These are phyloP conservation scores for Cerastoderma edule DNA, from an alignment of 2,888 invertebrate genomes.

Conservation along the genomic window DNA sequence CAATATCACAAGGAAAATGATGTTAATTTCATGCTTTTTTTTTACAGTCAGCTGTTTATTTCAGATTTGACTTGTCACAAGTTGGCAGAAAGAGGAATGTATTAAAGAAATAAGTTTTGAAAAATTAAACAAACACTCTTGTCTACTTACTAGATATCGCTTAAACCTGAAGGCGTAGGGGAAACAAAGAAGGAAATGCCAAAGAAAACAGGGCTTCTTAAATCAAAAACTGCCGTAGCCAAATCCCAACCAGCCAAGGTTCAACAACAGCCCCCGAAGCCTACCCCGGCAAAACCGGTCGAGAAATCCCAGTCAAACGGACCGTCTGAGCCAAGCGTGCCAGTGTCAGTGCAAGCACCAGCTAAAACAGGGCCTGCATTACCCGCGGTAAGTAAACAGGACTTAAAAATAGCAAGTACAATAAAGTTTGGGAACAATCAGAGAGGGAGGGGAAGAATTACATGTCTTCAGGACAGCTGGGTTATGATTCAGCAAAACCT, in stretches of 20 bases:
- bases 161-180: constrained; percentile 2
- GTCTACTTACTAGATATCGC: not conserved
- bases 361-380: constrained; percentile 62
- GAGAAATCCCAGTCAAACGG: constrained; percentile 10
- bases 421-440: too few relatives aligned
- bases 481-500: too few relatives aligned
- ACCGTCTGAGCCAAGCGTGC: not conserved
- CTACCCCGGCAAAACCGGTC: constrained; percentile 35
- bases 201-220: not conserved
- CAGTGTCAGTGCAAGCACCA: constrained; percentile 32
- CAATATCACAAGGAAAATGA: too few relatives aligned
- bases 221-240: not conserved
- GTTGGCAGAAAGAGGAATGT: too few relatives aligned
- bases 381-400: constrained; percentile 66
- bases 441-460: too few relatives aligned
- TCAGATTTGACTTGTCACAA: too few relatives aligned
- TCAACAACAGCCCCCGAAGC: constrained; percentile 6
- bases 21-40: too few relatives aligned
- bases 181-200: constrained; percentile 5
- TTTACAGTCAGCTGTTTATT: too few relatives aligned
- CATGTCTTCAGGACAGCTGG: too few relatives aligned
- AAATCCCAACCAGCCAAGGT: not conserved
- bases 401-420: too few relatives aligned
- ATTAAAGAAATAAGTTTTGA: too few relatives aligned
- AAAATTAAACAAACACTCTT: too few relatives aligned